Evolutionary conservation across 2,797 vertebrate species (phyloP).

Genomic region (Prunella strophiata): DNA sequence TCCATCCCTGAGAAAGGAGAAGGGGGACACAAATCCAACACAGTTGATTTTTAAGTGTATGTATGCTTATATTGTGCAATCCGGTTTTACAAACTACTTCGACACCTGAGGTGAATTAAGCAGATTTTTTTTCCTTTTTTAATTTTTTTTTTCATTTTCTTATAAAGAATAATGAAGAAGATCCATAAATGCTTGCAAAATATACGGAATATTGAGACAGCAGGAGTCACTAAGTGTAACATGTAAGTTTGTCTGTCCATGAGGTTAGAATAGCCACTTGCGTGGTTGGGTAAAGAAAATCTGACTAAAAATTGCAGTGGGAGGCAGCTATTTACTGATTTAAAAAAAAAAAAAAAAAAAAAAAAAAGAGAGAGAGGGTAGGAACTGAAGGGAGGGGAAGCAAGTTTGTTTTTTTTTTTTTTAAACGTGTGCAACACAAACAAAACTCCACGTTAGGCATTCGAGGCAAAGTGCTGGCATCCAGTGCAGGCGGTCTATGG

Average conservation of each 20-base stretch:
- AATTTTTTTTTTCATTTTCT: conserved; percentile 30
- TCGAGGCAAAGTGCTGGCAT: conserved; percentile 80
- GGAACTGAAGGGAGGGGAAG: not conserved
- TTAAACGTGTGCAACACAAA: conserved; percentile 50
- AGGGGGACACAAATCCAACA: conserved; percentile 81
- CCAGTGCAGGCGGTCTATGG: conserved; percentile 82
- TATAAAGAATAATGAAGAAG: conserved; percentile 48
- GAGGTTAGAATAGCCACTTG: conserved; percentile 36
- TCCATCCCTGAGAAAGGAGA: conserved; percentile 93
- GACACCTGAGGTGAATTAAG: conserved; percentile 82
- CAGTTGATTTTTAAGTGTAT: conserved; percentile 83
- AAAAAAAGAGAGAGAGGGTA: too few relatives aligned
- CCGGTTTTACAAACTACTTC: conserved; percentile 61
- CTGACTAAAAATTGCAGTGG: conserved; percentile 41
- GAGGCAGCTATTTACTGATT: conserved; percentile 41
- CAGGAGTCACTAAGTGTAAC: conserved; percentile 28
- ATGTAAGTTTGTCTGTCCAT: conserved; percentile 2
- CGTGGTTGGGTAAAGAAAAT: not conserved
- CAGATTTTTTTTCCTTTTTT: conserved; percentile 17
- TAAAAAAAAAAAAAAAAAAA: not conserved
- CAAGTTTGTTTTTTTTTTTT: not conserved
- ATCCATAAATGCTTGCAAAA: conserved; percentile 28
- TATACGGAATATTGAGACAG: conserved; percentile 45
- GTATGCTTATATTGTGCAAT: conserved; percentile 91
- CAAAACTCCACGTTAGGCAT: conserved; percentile 55